phyloP scores from a whole-genome alignment of 2,113 vertebrate species.

The Donacobius atricapilla region DNA sequence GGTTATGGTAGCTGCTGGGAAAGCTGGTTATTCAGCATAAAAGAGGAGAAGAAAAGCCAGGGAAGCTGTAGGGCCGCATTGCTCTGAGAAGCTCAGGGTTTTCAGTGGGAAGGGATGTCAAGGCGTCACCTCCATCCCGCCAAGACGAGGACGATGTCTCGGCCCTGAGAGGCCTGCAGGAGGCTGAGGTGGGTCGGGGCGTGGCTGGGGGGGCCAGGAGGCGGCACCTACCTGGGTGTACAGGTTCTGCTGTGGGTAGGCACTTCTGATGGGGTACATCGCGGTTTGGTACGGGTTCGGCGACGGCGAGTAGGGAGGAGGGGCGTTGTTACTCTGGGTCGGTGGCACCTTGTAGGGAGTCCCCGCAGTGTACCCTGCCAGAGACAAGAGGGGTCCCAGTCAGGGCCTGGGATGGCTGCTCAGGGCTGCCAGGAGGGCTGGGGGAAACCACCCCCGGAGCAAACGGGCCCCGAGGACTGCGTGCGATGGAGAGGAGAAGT shows the following conservation, averaged over 20 bases:
- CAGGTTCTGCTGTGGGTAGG: conserved; percentile 98
- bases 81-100: neutral
- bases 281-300: conserved; percentile 95
- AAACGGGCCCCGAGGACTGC: accelerated
- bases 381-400: neutral
- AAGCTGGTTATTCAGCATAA: neutral
- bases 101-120: neutral
- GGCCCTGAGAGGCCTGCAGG: neutral
- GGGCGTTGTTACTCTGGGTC: conserved; percentile 92
- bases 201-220: neutral
- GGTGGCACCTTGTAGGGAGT: conserved; percentile 98
- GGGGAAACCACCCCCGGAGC: neutral
- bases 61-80: neutral
- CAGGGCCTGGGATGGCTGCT: neutral
- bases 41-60: neutral
- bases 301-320: conserved; percentile 94
- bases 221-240: conserved; percentile 87
- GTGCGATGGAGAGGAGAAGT: neutral
- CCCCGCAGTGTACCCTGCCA: conserved; percentile 90
- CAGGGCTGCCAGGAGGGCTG: neutral
- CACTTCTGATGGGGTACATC: conserved; percentile 99
- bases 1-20: neutral
- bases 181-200: accelerated
- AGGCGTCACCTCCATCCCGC: neutral
- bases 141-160: neutral